A percentile compares a stretch with the other conserved stretches of the same genome.
Evolutionary conservation across 2,797 vertebrate species (phyloP).

Genomic region (Anguilla marmorata): DNA sequence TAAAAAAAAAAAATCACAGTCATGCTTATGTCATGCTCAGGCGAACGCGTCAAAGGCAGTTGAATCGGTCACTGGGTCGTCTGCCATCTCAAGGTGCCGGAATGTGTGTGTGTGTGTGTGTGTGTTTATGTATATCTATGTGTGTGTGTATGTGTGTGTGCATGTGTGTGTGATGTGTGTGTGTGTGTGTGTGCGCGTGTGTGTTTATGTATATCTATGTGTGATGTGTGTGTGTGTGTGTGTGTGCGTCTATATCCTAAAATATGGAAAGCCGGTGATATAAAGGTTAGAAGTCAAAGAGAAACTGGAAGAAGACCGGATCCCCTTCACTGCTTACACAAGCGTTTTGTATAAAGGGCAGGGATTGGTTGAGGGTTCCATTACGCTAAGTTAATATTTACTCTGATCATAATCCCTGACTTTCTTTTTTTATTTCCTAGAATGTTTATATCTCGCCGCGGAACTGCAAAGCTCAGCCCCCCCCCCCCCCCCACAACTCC

Average conservation of each 20-base stretch:
- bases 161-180: neutral
- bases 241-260: neutral
- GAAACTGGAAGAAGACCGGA: conserved; percentile 13
- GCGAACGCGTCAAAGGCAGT: neutral
- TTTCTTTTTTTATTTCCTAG: neutral
- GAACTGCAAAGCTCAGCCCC: conserved; percentile 23
- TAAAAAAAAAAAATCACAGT: neutral
- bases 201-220: neutral
- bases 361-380: conserved; percentile 24
- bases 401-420: conserved; percentile 32
- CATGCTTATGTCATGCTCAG: neutral
- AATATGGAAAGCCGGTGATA: conserved; percentile 11
- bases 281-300: conserved; percentile 1
- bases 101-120: neutral
- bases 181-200: neutral
- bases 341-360: conserved; percentile 33
- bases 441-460: conserved; percentile 25
- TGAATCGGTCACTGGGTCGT: neutral
- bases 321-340: conserved; percentile 30
- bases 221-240: neutral
- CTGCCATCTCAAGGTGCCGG: neutral
- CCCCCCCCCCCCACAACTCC: too few species aligned
- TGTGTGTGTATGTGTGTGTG: neutral
- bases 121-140: neutral
- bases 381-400: conserved; percentile 42